Base-by-base conservation (phyloP, 2,888 invertebrate genomes). In the Apamea crenata region DNA sequence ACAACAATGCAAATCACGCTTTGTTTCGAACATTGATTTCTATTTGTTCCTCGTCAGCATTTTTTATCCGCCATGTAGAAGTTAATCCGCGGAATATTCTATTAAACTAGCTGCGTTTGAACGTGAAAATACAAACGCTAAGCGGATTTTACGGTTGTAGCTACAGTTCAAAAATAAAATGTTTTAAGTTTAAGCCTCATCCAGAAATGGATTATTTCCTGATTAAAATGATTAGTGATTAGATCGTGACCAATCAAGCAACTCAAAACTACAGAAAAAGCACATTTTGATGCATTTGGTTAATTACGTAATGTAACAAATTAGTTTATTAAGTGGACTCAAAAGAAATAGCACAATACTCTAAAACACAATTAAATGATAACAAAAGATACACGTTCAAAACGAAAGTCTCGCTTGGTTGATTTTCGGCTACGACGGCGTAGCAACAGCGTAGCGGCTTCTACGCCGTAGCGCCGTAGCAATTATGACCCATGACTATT, bases 41-140 rank as follows among this genome's bases (percentile, higher is more conserved):
- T 50, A 82, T 83, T 78, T 72, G 18, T 59, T 59, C 53, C 56
- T 16, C 40, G 78, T 59, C 68, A 82, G 50, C 56, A 5, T 50
- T 83, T 82, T 81, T 73, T 8, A 59, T 78, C 12, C 18, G 16
- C 12, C 18, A 29, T 83, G 29, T 53, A 70, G 53, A 82, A 74
- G 61, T 70, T 70, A 83, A 79, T 83, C 53, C 44, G 29, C 16
- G 40, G 29, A 71, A 67, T 72, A 82, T 74, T 77, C 50, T 61
- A 81, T 61, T 70, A 66, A 16, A 36, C 63, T 68, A 68, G 74
- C 63, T 75, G 61, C 44, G n/a, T 53, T 61, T 67, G n/a, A 53
- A 18, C 25, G 50, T 61, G 8, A 40, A 71, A 72, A 59, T 61
- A 53, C 1, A 76, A 69, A 50, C 7, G 25, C 66, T 69, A 40